These are phyloP conservation scores for Notocelia uddmanniana DNA, from an alignment of 2,888 invertebrate genomes.

Conservation along the genomic window DNA sequence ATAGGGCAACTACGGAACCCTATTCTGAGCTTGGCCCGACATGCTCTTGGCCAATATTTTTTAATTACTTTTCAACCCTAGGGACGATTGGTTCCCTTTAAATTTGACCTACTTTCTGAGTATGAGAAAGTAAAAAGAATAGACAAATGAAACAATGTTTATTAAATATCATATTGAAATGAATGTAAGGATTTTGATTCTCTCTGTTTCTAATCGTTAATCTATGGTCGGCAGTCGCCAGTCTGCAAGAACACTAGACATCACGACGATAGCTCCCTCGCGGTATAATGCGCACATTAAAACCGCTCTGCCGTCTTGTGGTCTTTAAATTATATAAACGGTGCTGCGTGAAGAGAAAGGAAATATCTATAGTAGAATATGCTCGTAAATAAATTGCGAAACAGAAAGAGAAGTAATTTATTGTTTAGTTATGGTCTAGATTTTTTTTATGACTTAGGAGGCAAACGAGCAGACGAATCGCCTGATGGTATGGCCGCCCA, in stretches of 20 bases:
- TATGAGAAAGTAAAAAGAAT: too few relatives aligned
- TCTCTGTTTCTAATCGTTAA: not conserved
- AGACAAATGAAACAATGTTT: not conserved
- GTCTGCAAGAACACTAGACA: constrained; percentile 28
- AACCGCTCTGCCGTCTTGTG: constrained; percentile 29
- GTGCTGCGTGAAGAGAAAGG: not conserved
- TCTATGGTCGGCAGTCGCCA: constrained; percentile 3
- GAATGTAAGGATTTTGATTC: not conserved
- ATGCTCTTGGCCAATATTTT: too few relatives aligned
- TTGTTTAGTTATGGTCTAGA: too few relatives aligned
- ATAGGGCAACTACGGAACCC: too few relatives aligned
- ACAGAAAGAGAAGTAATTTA: not conserved
- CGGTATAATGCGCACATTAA: constrained; percentile 29
- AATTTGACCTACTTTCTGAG: too few relatives aligned
- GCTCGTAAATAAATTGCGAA: constrained; percentile 13
- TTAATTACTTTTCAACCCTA: too few relatives aligned
- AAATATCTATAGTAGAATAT: not conserved
- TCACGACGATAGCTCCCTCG: constrained; percentile 24
- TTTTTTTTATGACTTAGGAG: too few relatives aligned
- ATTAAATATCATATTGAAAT: not conserved
- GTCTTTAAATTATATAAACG: constrained; percentile 18
- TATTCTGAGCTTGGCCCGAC: too few relatives aligned
- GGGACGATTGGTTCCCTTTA: too few relatives aligned
- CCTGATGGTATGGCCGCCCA: too few relatives aligned
- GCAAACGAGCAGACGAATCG: too few relatives aligned